Base-by-base conservation (phyloP, 2,797 vertebrate species). In the Orientallactaga sibirica region DNA sequence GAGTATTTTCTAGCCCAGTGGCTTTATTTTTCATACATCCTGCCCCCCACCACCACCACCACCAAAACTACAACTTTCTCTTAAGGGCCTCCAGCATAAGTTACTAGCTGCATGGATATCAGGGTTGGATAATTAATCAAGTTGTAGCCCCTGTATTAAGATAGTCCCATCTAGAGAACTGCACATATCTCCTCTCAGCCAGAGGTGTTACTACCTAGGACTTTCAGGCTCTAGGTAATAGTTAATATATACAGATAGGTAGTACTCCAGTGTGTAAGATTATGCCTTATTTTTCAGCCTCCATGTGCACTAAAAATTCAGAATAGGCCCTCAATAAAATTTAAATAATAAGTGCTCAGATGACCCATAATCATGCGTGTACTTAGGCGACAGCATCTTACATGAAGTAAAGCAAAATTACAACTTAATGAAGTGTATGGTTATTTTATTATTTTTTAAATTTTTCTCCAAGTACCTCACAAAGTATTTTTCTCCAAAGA, bases 321-420 rank as follows among this genome's bases (percentile, higher is more conserved):
- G 52, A 91, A 87, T 5, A 66, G 85, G 61, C 8, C 61, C 58
- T 92, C 81, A 80, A 74, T 84, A 87, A 96, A 94, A 86, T 41
- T 48, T 85, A 86, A 94, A 92, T n/a, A 70, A 76, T 33, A 88
- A 95, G 88, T 90, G 18, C 41, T 91, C 67, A 84, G 29, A 84
- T 58, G 37, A 62, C 74, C 84, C 77, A 58, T 68, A 88, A 84
- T 43, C 74, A 94, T 66, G 25, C 37, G 4, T 58, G 55, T 58
- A 58, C 55, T 58, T 14, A 58, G 55, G 55, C 48, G 9, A 48
- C 10, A 48, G 48, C 6, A 48, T 88, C 67, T 85, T 71, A 62
- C 37, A 73, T 61, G 11, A 25, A 68, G 74, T 80, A 48, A 90
- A 95, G 64, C 77, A 71, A 64, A 82, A 70, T 70, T 67, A 66